A percentile compares a stretch with the other conserved stretches of the same genome.
Evolutionary conservation across 2,888 invertebrate species (phyloP).

Genomic region (Xestia rhomboidea): DNA sequence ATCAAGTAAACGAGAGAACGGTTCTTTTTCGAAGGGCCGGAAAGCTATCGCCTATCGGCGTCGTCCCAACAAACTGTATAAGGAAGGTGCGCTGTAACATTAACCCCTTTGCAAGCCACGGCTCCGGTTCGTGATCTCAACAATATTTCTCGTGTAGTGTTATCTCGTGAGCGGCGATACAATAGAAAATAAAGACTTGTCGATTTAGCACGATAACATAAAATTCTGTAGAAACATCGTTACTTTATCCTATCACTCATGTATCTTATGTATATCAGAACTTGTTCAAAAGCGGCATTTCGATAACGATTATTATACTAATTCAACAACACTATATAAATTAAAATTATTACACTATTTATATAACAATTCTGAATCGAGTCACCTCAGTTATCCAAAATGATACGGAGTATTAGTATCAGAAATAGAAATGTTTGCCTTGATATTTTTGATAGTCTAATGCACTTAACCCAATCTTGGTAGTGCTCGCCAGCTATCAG

Average conservation of each 20-base stretch:
- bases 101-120: slow-evolving; percentile 79
- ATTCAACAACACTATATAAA: neutral
- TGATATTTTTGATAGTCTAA: slow-evolving; percentile 38
- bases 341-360: slow-evolving; percentile 3
- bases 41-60: slow-evolving; percentile 72
- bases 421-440: slow-evolving; percentile 24
- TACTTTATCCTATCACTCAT: slow-evolving; percentile 19
- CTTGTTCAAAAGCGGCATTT: slow-evolving; percentile 15
- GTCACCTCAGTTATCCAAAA: neutral
- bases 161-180: slow-evolving; percentile 61
- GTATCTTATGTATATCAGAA: slow-evolving; percentile 1
- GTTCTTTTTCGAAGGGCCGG: slow-evolving; percentile 76
- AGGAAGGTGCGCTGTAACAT: slow-evolving; percentile 79
- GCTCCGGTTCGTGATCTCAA: slow-evolving; percentile 75
- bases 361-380: neutral
- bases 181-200: slow-evolving; percentile 43
- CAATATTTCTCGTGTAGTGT: slow-evolving; percentile 67
- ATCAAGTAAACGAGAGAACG: slow-evolving; percentile 64
- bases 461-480: slow-evolving; percentile 51
- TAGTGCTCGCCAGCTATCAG: slow-evolving; percentile 44
- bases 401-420: slow-evolving; percentile 1
- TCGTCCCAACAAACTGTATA: slow-evolving; percentile 71
- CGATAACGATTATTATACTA: neutral
- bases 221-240: slow-evolving; percentile 21
- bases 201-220: slow-evolving; percentile 41